phyloP scores from a whole-genome alignment of 2,888 invertebrate genomes.

The Rhamphomyia laevipes region DNA sequence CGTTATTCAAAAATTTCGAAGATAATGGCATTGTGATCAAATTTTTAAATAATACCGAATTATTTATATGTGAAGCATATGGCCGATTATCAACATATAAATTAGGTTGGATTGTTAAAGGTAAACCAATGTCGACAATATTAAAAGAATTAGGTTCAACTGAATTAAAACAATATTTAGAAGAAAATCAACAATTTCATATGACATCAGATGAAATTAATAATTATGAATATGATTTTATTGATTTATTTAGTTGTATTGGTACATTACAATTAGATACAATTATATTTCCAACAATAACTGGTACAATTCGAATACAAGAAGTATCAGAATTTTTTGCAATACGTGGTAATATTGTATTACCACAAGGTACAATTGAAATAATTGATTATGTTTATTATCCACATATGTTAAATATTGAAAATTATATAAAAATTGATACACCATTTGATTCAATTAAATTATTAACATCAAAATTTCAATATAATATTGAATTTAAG shows the following conservation, averaged over 20 bases:
- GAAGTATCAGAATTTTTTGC: constrained; percentile 41
- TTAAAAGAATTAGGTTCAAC: constrained; percentile 28
- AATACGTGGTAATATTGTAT: constrained; percentile 38
- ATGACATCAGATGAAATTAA: constrained; percentile 19
- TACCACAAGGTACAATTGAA: constrained; percentile 45
- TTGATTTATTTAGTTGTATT: constrained; percentile 40
- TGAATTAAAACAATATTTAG: constrained; percentile 26
- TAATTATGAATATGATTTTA: constrained; percentile 33
- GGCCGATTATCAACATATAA: constrained; percentile 56
- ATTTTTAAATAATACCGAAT: constrained; percentile 43
- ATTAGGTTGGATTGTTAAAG: constrained; percentile 36
- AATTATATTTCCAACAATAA: constrained; percentile 45
- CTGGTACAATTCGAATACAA: constrained; percentile 43
- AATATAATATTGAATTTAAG: constrained; percentile 39
- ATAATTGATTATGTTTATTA: constrained; percentile 45
- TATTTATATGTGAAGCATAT: constrained; percentile 58
- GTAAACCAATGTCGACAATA: constrained; percentile 30
- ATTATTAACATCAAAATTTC: constrained; percentile 41
- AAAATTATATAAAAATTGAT: constrained; percentile 44
- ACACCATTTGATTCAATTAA: constrained; percentile 41
- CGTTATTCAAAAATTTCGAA: constrained; percentile 65
- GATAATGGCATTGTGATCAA: constrained; percentile 66
- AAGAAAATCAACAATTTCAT: constrained; percentile 22
- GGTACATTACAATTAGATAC: constrained; percentile 46
- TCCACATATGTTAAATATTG: constrained; percentile 38